These are phyloP conservation scores for Protophormia terraenovae DNA, from an alignment of 2,888 invertebrate species.

Conservation along the genomic window DNA sequence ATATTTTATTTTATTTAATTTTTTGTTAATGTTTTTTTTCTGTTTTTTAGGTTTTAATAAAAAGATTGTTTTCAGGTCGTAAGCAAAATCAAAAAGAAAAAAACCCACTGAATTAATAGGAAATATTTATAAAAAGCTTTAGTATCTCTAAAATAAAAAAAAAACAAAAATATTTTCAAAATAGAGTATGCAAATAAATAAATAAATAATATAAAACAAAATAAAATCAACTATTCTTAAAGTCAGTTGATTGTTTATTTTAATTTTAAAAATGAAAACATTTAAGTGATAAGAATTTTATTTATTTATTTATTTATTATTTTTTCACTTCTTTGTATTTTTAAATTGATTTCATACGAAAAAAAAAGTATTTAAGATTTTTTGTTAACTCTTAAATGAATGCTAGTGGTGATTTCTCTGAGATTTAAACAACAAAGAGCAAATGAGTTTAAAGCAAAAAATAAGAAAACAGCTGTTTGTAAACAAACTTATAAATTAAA, in stretches of 20 bases:
- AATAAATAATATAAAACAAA: neutral
- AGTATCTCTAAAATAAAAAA: neutral
- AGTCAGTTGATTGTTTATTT: neutral
- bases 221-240: neutral
- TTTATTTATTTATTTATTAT: conserved; percentile 5
- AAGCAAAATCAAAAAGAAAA: neutral
- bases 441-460: neutral
- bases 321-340: conserved; percentile 9
- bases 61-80: neutral
- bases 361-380: neutral
- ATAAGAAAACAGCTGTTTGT: conserved; percentile 42
- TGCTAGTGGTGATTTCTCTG: neutral
- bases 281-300: conserved; percentile 35
- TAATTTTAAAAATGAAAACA: neutral
- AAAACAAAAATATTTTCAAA: neutral
- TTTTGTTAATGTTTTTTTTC: neutral
- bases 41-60: neutral
- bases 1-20: conserved; percentile 24
- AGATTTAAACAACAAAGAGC: neutral
- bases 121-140: conserved; percentile 6
- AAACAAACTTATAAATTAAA: neutral
- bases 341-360: no score
- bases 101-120: neutral
- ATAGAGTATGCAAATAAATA: neutral
- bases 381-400: neutral